A percentile compares a stretch with the other conserved stretches of the same genome.
Conservation (phyloP, 1,140 invertebrate species). For the Drosophila guanche region DNA sequence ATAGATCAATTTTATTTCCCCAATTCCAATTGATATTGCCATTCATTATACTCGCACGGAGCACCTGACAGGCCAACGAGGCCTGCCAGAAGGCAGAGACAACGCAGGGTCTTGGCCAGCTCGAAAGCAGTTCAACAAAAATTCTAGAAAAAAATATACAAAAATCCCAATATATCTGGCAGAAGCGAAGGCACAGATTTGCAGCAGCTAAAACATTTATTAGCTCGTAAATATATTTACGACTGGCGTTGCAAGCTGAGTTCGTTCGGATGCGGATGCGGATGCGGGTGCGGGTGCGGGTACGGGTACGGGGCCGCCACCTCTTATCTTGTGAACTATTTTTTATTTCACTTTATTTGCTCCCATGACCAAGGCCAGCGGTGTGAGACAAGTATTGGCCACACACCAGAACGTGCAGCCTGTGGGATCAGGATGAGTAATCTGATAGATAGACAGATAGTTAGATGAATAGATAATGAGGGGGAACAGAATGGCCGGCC, state of each 20-base stretch:
- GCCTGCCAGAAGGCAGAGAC: not conserved
- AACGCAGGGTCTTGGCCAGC: not conserved
- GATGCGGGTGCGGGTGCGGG: too few species aligned
- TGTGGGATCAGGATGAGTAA: too few species aligned
- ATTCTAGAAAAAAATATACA: not conserved
- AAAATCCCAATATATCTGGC: constrained; percentile 10
- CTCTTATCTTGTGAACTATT: not conserved
- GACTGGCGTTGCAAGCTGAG: constrained; percentile 18
- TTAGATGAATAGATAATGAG: constrained; percentile 24
- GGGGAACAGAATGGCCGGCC: constrained; percentile 22
- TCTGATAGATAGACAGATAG: too few species aligned
- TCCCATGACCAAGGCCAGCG: constrained; percentile 2
- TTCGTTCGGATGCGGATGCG: not conserved
- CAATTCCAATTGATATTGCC: constrained; percentile 32
- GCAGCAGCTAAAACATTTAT: constrained; percentile 68
- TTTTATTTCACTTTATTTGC: not conserved
- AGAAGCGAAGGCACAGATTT: constrained; percentile 36
- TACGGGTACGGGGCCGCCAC: too few species aligned
- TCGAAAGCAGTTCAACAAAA: constrained; percentile 24
- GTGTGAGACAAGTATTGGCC: constrained; percentile 2
- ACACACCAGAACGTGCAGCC: too few species aligned
- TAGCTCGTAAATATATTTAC: constrained; percentile 59
- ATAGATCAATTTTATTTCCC: constrained; percentile 53
- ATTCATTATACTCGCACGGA: constrained; percentile 32
- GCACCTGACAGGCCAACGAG: constrained; percentile 56